Percentiles rank a stretch among this genome's conserved stretches.
Evolutionary conservation across 1,140 invertebrate species (phyloP).

Genomic region (Xylocopa sonorina): DNA sequence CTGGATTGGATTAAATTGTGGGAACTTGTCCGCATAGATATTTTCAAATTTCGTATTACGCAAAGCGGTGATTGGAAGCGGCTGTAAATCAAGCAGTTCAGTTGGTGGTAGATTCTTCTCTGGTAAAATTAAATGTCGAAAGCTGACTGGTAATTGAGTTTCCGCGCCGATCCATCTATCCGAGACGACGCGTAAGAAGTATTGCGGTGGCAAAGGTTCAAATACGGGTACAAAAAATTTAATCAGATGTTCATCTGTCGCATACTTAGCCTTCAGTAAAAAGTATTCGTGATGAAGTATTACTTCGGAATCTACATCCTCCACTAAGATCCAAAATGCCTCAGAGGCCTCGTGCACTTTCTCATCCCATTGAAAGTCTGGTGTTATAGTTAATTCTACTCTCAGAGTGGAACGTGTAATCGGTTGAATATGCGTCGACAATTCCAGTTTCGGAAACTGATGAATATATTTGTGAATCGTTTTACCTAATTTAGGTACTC

Average conservation of each 20-base stretch:
- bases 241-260: slow-evolving; percentile 96
- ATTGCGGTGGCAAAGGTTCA: slow-evolving; percentile 98
- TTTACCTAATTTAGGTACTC: slow-evolving; percentile 98
- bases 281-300: slow-evolving; percentile 99
- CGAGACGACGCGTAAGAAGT: slow-evolving; percentile 93
- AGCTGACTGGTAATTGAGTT: slow-evolving; percentile 98
- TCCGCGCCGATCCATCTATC: slow-evolving; percentile 95
- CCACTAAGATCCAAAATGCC: slow-evolving; percentile 99
- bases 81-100: slow-evolving; percentile 98
- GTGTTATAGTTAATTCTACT: slow-evolving; percentile 98
- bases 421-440: slow-evolving; percentile 98
- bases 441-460: slow-evolving; percentile 97
- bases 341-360: slow-evolving; percentile 97
- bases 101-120: slow-evolving; percentile 99
- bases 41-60: slow-evolving; percentile 93
- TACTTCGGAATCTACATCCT: slow-evolving; percentile 98
- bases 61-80: slow-evolving; percentile 93
- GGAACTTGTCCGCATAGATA: slow-evolving; percentile 93
- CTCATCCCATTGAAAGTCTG: slow-evolving; percentile 99
- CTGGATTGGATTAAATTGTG: slow-evolving; percentile 99
- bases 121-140: slow-evolving; percentile 97
- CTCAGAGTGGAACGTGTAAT: slow-evolving; percentile 97
- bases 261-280: slow-evolving; percentile 97
- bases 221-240: slow-evolving; percentile 99
- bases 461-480: slow-evolving; percentile 99